Conservation (phyloP, 2,797 vertebrate genomes). For the Gorsachius magnificus region DNA sequence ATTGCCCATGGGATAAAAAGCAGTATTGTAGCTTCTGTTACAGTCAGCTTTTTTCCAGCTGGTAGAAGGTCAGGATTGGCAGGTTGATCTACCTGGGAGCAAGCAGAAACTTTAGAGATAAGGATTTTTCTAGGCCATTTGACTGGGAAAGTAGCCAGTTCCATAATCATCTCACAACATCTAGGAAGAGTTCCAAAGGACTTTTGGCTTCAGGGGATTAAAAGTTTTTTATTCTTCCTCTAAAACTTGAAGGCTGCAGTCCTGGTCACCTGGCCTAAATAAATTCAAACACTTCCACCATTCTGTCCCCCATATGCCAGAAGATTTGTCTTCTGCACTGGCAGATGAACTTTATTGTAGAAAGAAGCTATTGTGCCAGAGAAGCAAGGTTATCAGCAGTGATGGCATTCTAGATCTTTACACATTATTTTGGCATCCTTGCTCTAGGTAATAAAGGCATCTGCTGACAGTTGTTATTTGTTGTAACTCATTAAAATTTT, state of each 20-base stretch:
- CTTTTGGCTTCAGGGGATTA: constrained; percentile 39
- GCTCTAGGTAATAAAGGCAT: constrained; percentile 32
- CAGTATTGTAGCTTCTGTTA: constrained; percentile 1
- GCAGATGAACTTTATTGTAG: neutral
- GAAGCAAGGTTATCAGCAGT: constrained; percentile 6
- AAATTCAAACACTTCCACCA: neutral
- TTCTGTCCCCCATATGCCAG: neutral
- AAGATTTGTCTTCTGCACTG: neutral
- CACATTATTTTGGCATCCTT: neutral
- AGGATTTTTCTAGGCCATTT: constrained; percentile 62
- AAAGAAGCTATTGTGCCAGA: neutral
- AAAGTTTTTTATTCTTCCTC: constrained; percentile 28
- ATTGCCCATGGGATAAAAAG: neutral
- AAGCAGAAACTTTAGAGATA: constrained; percentile 37
- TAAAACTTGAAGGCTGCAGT: neutral
- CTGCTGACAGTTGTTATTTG: constrained; percentile 44
- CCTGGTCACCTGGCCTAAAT: constrained; percentile 9
- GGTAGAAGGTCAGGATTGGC: constrained; percentile 52
- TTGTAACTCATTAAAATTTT: constrained; percentile 8
- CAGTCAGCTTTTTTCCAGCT: constrained; percentile 30
- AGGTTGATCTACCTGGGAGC: constrained; percentile 57
- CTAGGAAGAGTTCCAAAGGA: constrained; percentile 38
- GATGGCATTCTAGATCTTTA: neutral
- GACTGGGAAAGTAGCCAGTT: constrained; percentile 60
- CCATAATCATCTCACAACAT: constrained; percentile 29